A percentile compares a stretch with the other conserved stretches of the same genome.
Evolutionary conservation across 2,113 vertebrate species (phyloP).

Genomic region (Chaetops frenatus): DNA sequence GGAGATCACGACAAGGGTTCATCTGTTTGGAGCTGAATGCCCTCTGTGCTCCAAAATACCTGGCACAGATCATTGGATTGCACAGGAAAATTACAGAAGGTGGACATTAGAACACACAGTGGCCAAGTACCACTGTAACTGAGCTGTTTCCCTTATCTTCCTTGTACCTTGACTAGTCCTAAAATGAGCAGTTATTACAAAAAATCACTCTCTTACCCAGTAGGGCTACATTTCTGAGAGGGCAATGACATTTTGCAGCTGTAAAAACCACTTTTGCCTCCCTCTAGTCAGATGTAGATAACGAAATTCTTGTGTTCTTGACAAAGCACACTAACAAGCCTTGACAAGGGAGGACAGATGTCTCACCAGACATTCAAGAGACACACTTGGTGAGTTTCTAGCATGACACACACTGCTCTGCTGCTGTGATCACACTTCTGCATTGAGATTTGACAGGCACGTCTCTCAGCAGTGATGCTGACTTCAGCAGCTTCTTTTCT

Average conservation of each 20-base stretch:
- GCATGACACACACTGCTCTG: background rate
- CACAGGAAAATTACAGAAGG: background rate
- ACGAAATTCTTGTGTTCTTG: background rate
- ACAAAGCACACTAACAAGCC: background rate
- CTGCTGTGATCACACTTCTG: background rate
- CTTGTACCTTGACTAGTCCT: background rate
- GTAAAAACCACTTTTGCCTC: background rate
- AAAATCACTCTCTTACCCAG: background rate
- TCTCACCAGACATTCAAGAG: background rate
- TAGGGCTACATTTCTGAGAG: background rate
- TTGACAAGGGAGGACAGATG: background rate
- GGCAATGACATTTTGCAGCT: background rate
- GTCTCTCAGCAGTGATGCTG: background rate
- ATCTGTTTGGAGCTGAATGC: background rate
- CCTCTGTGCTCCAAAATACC: background rate
- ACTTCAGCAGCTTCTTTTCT: background rate
- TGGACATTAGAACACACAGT: background rate
- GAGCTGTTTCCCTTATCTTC: background rate
- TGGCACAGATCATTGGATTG: background rate
- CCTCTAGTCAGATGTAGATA: background rate
- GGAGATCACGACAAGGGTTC: fast-evolving
- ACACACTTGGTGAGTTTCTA: background rate
- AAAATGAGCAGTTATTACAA: background rate
- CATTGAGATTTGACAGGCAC: background rate
- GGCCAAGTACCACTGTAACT: background rate